Base-by-base conservation (phyloP, 2,888 invertebrate genomes). In the Galeopsomyia nigrocyanea region DNA sequence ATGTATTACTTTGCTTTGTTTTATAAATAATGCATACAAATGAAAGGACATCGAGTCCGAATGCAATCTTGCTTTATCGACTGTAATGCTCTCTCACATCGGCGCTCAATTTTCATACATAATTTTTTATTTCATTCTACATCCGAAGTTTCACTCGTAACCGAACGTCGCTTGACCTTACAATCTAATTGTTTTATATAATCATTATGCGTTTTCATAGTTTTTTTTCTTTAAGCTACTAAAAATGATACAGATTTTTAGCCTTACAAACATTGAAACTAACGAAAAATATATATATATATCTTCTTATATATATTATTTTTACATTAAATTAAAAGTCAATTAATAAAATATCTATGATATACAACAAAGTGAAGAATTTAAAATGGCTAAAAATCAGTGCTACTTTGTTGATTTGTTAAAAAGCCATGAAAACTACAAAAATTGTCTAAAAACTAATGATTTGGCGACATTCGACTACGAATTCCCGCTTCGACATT, bases 41-140 rank as follows among this genome's bases (percentile, higher is more conserved):
- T 71, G 73, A 74, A 75, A 73, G 71, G 76, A 75, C 72, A 73
- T 76, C 31, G 31, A 56, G 75, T 78, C 78, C 78, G 78, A 79
- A 79, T 80, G 78, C 79, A 80, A 79, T 77, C 75, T 80, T 80
- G 79, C 79, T 76, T 79, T 78, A 73, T 68, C 70, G 62, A 75
- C 57, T 73, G 66, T 58, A 39, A 72, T 61, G 56, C 61, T 70
- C 66, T 39, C 7, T 72, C 58, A 60, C 64, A 71, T 73, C 71
- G 51, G 68, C 58, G 65, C 64, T 68, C 7, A 39, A 39, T 39
- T 39, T 31, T n/a, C n/a, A 26, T 26, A 5, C 10, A 13, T 39
- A 39, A 13, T 65, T 22, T 71, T 60, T 64, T 57, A 5, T 51
- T 66, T 55, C n/a, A n/a, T n/a, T 50, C 17, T 39, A 58, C 26